Base-by-base conservation (phyloP, 2,888 invertebrate species). In the Pediacus dermestoides region DNA sequence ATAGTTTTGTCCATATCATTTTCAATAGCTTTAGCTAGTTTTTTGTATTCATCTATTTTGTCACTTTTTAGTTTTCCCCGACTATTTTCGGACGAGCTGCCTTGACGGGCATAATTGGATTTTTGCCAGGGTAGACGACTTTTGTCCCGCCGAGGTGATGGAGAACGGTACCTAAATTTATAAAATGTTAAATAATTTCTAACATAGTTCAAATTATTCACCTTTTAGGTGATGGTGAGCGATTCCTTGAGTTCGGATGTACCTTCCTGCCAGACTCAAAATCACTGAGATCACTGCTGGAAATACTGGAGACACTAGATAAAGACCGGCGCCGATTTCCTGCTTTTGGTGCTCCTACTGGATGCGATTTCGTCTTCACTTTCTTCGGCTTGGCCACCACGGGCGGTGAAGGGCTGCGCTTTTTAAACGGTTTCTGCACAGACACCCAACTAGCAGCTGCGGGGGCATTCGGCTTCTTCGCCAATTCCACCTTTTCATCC, bases 1-100 rank as follows among this genome's bases (percentile, higher is more conserved):
- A 85, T 71, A 1, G 77, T 73, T 45, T 82, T 80, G 35, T 78
- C 77, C 33, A 84, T 72, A 7, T 80, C 73, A 18, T 75, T 77
- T 49, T 78, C 75, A 1, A 74, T 73, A 0, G 67, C 69, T 8
- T 66, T 59, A 0, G 74, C 69, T 44, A 74, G 67, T 30, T 72
- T 73, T 11, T 62, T 66, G 6, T 71, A 76, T 27, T 79, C 67
- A 42, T 78, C 76, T 33, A 73, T 25, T 49, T 80, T 78, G 55
- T 77, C 62, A 2, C 55, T 16, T 34, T 52, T 49, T 13, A 56
- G 57, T 28, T 53, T 42, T 28, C 46, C 47, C 25, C 30, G 8
- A 6, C 7, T 6, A 4, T 6, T 6, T 6, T 4, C 4, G 4
- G 8, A 7, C 6, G 4, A 7, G 10, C 26, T 4, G 7, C 8